A percentile compares a stretch with the other conserved stretches of the same genome.
Evolutionary conservation across 2,797 vertebrate genomes (phyloP).

Genomic region (Stomatorhinus walkeri): DNA sequence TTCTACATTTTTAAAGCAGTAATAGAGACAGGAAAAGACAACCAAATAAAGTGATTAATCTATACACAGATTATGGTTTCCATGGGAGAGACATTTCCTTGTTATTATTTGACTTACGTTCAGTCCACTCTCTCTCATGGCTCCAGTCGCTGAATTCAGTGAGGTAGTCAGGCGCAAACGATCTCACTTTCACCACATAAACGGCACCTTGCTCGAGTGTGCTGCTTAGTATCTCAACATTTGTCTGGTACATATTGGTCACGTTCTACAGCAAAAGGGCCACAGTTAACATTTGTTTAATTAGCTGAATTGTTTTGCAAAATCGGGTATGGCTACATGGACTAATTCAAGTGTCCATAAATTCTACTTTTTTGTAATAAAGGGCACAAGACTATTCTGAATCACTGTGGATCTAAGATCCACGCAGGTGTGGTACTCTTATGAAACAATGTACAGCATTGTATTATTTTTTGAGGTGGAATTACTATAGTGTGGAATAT

Average conservation of each 20-base stretch:
- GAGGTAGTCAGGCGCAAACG: fast-evolving
- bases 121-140: slow-evolving; percentile 25
- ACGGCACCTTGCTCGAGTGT: slow-evolving; percentile 27
- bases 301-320: not conserved
- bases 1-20: not conserved
- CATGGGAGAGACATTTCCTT: not conserved
- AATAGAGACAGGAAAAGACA: not conserved
- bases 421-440: not conserved
- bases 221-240: slow-evolving; percentile 17
- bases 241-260: not conserved
- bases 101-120: slow-evolving; percentile 29
- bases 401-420: not conserved
- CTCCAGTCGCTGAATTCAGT: slow-evolving; percentile 38
- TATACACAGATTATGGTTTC: not conserved
- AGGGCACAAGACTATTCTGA: not conserved
- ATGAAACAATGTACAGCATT: not conserved
- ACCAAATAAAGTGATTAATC: not conserved
- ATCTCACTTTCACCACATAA: slow-evolving; percentile 32
- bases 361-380: not conserved
- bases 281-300: not conserved
- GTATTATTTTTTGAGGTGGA: not conserved
- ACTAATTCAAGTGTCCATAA: not conserved
- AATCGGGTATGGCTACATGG: not conserved
- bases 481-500: not conserved
- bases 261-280: not conserved